Evolutionary conservation across 2,888 invertebrate species (phyloP).

Genomic region (Cyaniris semiargus): DNA sequence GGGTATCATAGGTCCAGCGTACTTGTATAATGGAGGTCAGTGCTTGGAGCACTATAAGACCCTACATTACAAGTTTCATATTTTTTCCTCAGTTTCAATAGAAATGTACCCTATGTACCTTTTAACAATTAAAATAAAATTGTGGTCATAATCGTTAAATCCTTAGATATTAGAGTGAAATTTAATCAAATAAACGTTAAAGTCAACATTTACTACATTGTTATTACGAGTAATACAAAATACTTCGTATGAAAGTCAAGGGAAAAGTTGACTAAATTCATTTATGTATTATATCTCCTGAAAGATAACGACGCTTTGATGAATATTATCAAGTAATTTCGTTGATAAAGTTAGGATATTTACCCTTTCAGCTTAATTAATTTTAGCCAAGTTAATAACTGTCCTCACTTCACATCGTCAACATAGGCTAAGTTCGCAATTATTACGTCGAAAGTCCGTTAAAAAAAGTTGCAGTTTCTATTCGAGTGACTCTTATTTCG

Average conservation of each 20-base stretch:
- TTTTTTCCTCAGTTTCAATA: too few species aligned
- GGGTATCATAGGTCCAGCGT: too few species aligned
- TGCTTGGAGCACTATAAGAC: too few species aligned
- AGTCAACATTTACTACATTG: background rate
- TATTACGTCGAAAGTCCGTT: background rate
- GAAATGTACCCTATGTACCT: too few species aligned
- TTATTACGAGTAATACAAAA: background rate
- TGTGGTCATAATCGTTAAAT: too few species aligned
- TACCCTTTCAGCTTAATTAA: conserved; percentile 27
- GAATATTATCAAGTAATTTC: conserved; percentile 15
- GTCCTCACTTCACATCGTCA: background rate
- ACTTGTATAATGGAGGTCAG: too few species aligned
- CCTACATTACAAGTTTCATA: too few species aligned
- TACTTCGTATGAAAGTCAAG: background rate
- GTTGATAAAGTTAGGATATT: conserved; percentile 15
- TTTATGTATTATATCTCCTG: background rate
- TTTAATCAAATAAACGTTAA: background rate
- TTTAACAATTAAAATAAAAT: too few species aligned
- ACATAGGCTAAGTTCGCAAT: background rate
- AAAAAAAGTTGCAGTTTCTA: background rate
- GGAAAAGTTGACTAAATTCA: background rate
- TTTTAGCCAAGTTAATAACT: conserved; percentile 1
- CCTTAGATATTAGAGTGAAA: background rate
- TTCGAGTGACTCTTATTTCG: too few species aligned
- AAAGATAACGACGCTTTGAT: conserved; percentile 12